Evolutionary conservation across 2,797 vertebrate species (phyloP), one percentile per base, ranked within the genome.

Genomic region (Phrynocephalus guinanensis): DNA sequence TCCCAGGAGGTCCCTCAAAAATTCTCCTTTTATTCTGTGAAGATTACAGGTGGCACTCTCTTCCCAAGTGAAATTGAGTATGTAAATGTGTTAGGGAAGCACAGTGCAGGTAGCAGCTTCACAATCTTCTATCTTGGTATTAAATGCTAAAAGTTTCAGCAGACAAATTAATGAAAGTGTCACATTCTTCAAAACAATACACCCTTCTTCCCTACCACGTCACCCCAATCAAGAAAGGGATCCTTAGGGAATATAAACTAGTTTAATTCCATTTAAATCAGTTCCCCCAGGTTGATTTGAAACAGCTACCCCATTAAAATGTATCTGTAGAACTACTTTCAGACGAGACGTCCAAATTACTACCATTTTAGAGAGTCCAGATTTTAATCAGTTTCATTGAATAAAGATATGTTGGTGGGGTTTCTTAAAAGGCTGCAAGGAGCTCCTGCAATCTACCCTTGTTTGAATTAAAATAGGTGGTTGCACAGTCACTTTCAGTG

Each of bases 1-100:
- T 92, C 90, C 77, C 73, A 86, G 91, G 44, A 70, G 72, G 4
- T 30, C 60, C 68, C 24, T 90, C 79, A 67, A 88, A 90, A 76
- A 93, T 86, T 89, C 87, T 88, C 1, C 81, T 89, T 87, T 79
- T 88, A 86, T 93, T 93, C 84, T 87, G 84, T 86, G 87, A 87
- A 86, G 44, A 92, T 93, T 94, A 87, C 2, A 84, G 0, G 0
- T 72, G 52, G 66, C 66, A 89, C 81, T 89, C 87, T 93, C 87
- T 90, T 91, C 78, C 79, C 86, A 82, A 87, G 86, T 85, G 86
- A 91, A 93, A 93, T 11, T 82, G 85, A 85, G 56, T 86, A 81
- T 79, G 86, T 63, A 92, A 85, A 90, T 93, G 38, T 83, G 2
- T 70, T 48, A 66, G 66, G 67, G 78, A 93, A 73, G 30, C 0